These are phyloP conservation scores for Anseranas semipalmata DNA, from an alignment of 2,113 vertebrate genomes.

Conservation along the genomic window DNA sequence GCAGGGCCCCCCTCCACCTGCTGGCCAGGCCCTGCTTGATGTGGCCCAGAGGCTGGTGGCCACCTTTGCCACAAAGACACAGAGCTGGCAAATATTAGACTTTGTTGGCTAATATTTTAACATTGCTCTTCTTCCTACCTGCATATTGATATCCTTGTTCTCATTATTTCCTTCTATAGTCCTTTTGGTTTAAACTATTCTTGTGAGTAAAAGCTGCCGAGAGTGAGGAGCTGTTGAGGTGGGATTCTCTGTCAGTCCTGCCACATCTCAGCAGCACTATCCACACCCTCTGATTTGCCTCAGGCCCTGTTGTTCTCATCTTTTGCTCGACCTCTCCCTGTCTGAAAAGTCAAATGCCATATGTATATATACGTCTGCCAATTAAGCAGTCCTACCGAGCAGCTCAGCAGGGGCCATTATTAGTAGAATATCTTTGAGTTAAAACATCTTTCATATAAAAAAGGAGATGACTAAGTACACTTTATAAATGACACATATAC, in stretches of 20 bases:
- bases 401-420: not conserved
- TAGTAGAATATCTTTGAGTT: not conserved
- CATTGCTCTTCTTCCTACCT: not conserved
- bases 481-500: not conserved
- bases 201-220: not conserved
- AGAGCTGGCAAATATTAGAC: no score
- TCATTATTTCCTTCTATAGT: not conserved
- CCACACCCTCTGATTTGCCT: not conserved
- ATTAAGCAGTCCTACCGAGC: not conserved
- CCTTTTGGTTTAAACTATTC: not conserved
- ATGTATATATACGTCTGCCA: not conserved
- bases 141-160: not conserved
- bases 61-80: not conserved
- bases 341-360: not conserved
- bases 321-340: not conserved
- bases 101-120: not conserved
- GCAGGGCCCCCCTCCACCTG: not conserved
- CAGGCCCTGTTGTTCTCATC: no score
- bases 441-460: not conserved
- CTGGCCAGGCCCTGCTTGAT: not conserved
- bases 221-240: not conserved
- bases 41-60: not conserved
- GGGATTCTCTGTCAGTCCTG: not conserved
- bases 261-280: accelerated
- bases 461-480: not conserved